Evolutionary conservation across 2,797 vertebrate genomes (phyloP), one percentile per base, ranked within the genome.

Genomic region (Dicrostonyx torquatus): DNA sequence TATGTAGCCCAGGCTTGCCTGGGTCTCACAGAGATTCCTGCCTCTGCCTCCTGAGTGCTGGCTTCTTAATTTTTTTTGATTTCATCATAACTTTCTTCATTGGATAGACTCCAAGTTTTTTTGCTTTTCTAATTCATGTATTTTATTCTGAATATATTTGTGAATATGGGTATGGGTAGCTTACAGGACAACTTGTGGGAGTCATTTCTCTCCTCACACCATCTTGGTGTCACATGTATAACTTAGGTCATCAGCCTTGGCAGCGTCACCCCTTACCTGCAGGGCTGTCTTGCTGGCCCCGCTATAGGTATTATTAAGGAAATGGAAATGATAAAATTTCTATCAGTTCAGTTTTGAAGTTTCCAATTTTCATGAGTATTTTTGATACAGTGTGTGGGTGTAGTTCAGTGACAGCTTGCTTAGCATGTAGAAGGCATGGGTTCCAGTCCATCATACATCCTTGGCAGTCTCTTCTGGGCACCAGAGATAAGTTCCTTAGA

Each of bases 61-160:
- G 82, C 62, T 84, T 75, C 40, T 45, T 58, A 22, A 34, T 92
- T 95, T 94, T 88, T 95, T 34, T 66, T 90, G 62, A 79, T 93
- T 91, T 96, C 34, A 31, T 96, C 64, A 40, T 15, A 18, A 50
- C 37, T 66, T n/a, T 92, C 31, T 5, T 75, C 43, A 64, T 84
- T 93, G 93, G 79, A 80, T 17, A 80, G 60, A 60, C 15, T 29
- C 3, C 24, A 55, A 22, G n/a, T 79, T 78, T 50, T 50, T 92
- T 95, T 96, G 10, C 93, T 84, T 55, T 79, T 53, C 18, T 79
- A n/a, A 43, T 50, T 50, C 10, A 14, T 73, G 3, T 87, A 43
- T 40, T 79, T 53, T n/a, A 26, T 75, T 66, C 62, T 45, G 2
- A n/a, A n/a, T 79, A 10, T 78, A 53, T 78, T 53, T 78, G 20